A percentile compares a stretch with the other conserved stretches of the same genome.
Conservation (phyloP, 1,140 invertebrate genomes). For the Trinorchestia longiramus region DNA sequence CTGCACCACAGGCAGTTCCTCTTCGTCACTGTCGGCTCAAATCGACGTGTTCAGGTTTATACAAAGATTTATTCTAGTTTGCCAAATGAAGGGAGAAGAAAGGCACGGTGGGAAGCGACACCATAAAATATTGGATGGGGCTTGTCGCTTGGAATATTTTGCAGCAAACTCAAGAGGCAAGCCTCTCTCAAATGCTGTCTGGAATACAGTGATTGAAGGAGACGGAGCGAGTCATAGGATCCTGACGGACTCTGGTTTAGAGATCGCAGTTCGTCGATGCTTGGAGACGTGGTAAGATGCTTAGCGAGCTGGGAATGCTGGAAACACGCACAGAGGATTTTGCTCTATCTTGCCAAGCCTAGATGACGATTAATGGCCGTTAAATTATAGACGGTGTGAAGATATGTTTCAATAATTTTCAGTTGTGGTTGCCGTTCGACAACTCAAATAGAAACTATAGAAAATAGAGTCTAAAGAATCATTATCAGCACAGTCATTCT, state of each 20-base stretch:
- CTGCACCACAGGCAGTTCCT: background rate
- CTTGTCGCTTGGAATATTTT: constrained; percentile 39
- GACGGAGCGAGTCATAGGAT: background rate
- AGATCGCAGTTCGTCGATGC: background rate
- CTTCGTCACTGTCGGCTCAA: constrained; percentile 44
- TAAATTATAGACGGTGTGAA: background rate
- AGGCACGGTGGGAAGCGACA: constrained; percentile 36
- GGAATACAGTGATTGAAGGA: background rate
- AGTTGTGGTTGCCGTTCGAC: no score
- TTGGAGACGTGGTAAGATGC: background rate
- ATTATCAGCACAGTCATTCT: background rate
- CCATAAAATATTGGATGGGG: constrained; percentile 39
- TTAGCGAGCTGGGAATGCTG: background rate
- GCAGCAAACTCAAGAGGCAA: background rate
- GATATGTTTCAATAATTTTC: no score
- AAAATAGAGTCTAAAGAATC: no score
- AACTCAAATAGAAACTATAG: no score
- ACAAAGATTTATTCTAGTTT: constrained; percentile 50
- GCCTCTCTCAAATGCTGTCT: background rate
- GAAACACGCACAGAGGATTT: background rate
- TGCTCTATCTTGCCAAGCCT: background rate
- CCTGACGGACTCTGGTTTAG: background rate
- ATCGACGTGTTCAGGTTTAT: constrained; percentile 53
- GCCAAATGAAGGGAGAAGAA: constrained; percentile 53
- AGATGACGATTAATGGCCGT: background rate